These are phyloP conservation scores for Mirza zaza DNA, from an alignment of 2,113 vertebrate genomes.

Conservation along the genomic window DNA sequence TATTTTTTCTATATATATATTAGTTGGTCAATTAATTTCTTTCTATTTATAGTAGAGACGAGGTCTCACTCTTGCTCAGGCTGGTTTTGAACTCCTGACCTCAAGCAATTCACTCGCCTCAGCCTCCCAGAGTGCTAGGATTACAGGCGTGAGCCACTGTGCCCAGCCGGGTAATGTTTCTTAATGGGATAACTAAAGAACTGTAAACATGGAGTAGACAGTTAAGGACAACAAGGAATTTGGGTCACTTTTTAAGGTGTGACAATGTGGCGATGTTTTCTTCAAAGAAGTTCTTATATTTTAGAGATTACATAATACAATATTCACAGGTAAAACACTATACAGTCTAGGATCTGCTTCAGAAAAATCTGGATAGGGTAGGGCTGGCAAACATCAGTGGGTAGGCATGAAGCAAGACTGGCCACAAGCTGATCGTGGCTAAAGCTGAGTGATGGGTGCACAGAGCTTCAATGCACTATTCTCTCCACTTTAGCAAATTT, in stretches of 20 bases:
- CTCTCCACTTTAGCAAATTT: not conserved
- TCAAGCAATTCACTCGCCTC: too few species aligned
- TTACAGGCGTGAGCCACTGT: too few species aligned
- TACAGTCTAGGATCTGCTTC: too few species aligned
- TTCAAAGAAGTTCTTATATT: not conserved
- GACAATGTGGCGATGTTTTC: not conserved
- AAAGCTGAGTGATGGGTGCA: accelerated
- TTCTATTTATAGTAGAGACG: too few species aligned
- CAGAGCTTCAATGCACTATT: accelerated
- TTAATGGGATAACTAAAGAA: not conserved
- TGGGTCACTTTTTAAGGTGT: not conserved
- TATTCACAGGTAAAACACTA: not conserved
- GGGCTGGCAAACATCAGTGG: accelerated
- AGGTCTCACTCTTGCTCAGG: too few species aligned
- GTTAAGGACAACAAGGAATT: accelerated
- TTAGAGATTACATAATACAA: not conserved
- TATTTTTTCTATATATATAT: too few species aligned
- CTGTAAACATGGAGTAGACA: accelerated
- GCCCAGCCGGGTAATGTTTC: accelerated
- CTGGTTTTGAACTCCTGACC: too few species aligned
- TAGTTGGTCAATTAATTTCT: too few species aligned
- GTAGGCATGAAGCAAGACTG: accelerated
- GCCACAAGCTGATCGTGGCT: accelerated
- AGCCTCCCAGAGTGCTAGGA: too few species aligned
- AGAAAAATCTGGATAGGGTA: accelerated